Base-by-base conservation (phyloP, 2,888 invertebrate genomes). In the Cantharis lateralis region DNA sequence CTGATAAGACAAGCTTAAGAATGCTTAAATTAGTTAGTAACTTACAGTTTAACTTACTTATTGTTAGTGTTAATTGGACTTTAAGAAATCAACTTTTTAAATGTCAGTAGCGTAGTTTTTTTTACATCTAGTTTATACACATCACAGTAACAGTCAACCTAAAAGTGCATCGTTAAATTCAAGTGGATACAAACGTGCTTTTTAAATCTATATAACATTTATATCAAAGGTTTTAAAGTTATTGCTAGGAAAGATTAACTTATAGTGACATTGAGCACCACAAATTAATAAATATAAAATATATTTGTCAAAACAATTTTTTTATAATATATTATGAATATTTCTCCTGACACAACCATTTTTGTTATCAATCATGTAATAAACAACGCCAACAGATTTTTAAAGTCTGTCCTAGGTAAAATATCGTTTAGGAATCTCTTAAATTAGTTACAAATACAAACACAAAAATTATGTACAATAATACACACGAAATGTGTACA, bases 101-200 rank as follows among this genome's bases (percentile, higher is more conserved):
- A 66, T 66, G 18, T 66, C 24, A 18, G 20, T 64, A 64, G 64
- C 64, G 64, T 66, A 66, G 24, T 20, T 68, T 64, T 66, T 68
- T 69, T 74, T 70, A 77, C 74, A 77, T 74, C 74, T 77, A 77
- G 71, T 77, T 77, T 75, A 77, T 77, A 77, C 77, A 77, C 77
- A 77, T 77, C 77, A 77, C 77, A 77, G 77, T 77, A 77, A 77
- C 77, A 77, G 77, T 77, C 77, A 77, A 77, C 77, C 77, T 77
- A 77, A 74, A 77, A 77, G 77, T 77, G 77, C 77, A 77, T 77
- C 74, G 70, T 77, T 77, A 77, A 77, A 70, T 77, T 77, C 71
- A 77, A 77, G 71, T 77, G 74, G 77, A 77, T 77, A 77, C 74
- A 75, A 77, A 77, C 77, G 77, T 77, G 77, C 77, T 64, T 74